Evolutionary conservation across 2,113 vertebrate species (phyloP), one percentile per base, ranked within the genome.

Genomic region (Ibidorhyncha struthersii): DNA sequence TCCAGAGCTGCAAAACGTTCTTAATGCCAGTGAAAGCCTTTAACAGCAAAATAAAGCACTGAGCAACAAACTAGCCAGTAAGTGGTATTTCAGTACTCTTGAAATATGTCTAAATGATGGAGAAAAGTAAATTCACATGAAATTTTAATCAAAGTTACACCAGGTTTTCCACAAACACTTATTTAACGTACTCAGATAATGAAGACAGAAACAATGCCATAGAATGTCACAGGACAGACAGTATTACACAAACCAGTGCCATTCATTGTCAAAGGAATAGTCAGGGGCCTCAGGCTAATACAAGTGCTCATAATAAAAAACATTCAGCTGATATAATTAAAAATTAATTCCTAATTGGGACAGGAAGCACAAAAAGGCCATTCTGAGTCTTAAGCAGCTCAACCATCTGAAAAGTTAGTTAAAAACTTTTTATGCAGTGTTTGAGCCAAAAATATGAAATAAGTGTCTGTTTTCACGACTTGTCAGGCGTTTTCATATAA

Each of bases 311-410:
- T 43, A 90, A 82, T 91, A 81, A 72, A 91, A 63, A 79, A 80
- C 59, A 79, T 43, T 78, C 86, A 86, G 93, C 47, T 93, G 74
- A 96, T 98, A 94, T 86, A 96, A 90, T 96, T 95, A 96, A 97
- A 98, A 89, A 89, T 81, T 94, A 91, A 93, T 98, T 97, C 96
- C 78, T 92, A 96, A 82, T 89, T 96, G 92, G 96, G 67, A 95
- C 82, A 86, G 86, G 74, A 96, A 97, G 66, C 73, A 97, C 95
- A 95, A 97, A 95, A 93, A 94, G 90, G 56, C 56, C 94, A 97
- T 97, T 97, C 86, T 96, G 84, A 96, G 88, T 61, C 81, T 94
- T 79, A 91, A 96, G 84, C 87, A 89, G 96, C 86, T 96, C 89
- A 94, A 93, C 88, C 82, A 90, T 96, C 96, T 96, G 88, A 98